A percentile compares a stretch with the other conserved stretches of the same genome.
These are phyloP conservation scores for Drosophila aldrichi DNA, from an alignment of 2,888 invertebrate species.

Conservation along the genomic window DNA sequence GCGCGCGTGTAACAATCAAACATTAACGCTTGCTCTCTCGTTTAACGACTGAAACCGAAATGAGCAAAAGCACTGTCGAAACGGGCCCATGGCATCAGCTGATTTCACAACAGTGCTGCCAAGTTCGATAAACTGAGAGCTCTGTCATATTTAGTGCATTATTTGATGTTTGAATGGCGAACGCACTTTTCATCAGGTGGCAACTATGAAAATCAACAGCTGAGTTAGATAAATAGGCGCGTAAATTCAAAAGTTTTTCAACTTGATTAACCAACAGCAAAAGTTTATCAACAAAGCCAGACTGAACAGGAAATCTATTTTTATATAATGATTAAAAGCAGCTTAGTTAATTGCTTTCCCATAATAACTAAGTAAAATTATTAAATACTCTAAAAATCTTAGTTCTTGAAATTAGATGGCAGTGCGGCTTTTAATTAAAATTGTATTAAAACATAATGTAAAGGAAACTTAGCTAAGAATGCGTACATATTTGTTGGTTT, in stretches of 20 bases:
- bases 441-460: too few relatives aligned
- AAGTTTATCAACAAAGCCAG: too few relatives aligned
- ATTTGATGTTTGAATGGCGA: not conserved
- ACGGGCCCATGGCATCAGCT: slow-evolving; percentile 36
- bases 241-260: not conserved
- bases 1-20: slow-evolving; percentile 22
- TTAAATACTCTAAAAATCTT: not conserved
- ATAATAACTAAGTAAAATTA: too few relatives aligned
- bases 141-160: slow-evolving; percentile 10
- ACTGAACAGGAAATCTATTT: too few relatives aligned
- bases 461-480: too few relatives aligned
- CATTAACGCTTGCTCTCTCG: slow-evolving; percentile 49
- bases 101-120: slow-evolving; percentile 48
- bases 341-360: too few relatives aligned
- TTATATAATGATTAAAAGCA: not conserved
- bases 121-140: not conserved
- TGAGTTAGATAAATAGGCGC: not conserved
- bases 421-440: not conserved
- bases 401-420: too few relatives aligned
- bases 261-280: too few relatives aligned
- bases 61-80: slow-evolving; percentile 53
- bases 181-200: slow-evolving; percentile 16
- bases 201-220: slow-evolving; percentile 13
- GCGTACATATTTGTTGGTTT: too few relatives aligned
- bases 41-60: slow-evolving; percentile 59